Conservation (phyloP, 2,888 invertebrate genomes). For the Cremastinae sp. region DNA sequence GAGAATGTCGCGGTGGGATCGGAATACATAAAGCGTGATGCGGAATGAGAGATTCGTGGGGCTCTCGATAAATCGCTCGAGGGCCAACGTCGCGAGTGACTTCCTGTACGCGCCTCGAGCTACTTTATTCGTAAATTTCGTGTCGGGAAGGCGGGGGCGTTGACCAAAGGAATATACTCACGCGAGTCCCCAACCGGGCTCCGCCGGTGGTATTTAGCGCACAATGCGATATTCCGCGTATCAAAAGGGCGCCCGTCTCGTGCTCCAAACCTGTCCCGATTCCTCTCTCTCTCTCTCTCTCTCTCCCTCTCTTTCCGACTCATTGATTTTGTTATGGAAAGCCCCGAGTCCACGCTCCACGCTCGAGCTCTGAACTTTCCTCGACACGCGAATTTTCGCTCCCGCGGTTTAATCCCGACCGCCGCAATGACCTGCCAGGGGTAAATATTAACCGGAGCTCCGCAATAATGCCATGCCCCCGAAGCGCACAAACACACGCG, state of each 20-base stretch:
- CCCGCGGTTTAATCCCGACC: conserved; percentile 33
- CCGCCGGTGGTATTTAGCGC: too few species aligned
- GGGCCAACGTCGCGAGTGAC: conserved; percentile 35
- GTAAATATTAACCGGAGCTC: conserved; percentile 2
- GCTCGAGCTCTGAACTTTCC: conserved; percentile 19
- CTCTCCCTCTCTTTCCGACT: not conserved
- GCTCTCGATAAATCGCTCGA: conserved; percentile 53
- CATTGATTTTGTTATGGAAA: not conserved
- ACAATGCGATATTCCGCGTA: not conserved
- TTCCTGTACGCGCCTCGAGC: conserved; percentile 42
- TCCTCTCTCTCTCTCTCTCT: not conserved
- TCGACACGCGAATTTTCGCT: conserved; percentile 55
- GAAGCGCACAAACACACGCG: too few species aligned
- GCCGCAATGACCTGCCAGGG: not conserved
- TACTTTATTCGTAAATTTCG: conserved; percentile 23
- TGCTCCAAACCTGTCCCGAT: not conserved
- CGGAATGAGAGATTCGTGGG: conserved; percentile 40
- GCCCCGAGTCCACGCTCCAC: not conserved
- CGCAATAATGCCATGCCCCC: conserved; percentile 10
- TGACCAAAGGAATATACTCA: conserved; percentile 56
- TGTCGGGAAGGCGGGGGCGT: conserved; percentile 13
- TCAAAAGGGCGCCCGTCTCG: conserved; percentile 3
- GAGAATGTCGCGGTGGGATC: too few species aligned
- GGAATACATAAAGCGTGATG: not conserved
- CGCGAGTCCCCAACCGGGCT: conserved; percentile 32